These are phyloP conservation scores for Pandemis heparana DNA, from an alignment of 2,888 invertebrate genomes.

Conservation along the genomic window DNA sequence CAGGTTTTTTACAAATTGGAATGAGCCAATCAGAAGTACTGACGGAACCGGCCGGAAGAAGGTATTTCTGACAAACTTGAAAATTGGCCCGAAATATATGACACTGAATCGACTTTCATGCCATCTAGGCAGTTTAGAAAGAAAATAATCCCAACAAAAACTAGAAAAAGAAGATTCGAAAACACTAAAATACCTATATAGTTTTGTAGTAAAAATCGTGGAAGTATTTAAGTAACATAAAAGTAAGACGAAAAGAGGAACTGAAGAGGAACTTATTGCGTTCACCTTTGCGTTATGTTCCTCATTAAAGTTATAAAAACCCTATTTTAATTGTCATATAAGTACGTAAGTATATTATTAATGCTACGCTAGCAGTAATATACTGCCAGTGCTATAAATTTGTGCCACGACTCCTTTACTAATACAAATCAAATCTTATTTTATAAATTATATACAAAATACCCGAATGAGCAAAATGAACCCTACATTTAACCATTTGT, in stretches of 20 bases:
- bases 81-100: too few relatives aligned
- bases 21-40: too few relatives aligned
- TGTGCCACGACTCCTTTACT: neutral
- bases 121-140: too few relatives aligned
- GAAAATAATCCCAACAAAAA: too few relatives aligned
- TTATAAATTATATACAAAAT: slow-evolving; percentile 1
- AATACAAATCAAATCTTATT: slow-evolving; percentile 4
- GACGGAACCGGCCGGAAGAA: too few relatives aligned
- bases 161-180: too few relatives aligned
- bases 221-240: too few relatives aligned
- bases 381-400: slow-evolving; percentile 51
- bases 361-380: slow-evolving; percentile 55
- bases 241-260: neutral
- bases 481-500: neutral
- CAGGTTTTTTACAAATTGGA: too few relatives aligned
- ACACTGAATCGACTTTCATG: too few relatives aligned
- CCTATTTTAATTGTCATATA: neutral
- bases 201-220: too few relatives aligned
- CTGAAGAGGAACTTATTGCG: neutral
- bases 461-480: slow-evolving; percentile 4
- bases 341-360: neutral
- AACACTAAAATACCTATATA: too few relatives aligned
- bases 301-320: neutral
- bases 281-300: neutral
- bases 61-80: too few relatives aligned